A percentile compares a stretch with the other conserved stretches of the same genome.
phyloP scores from a whole-genome alignment of 1,140 invertebrate species.

The Riptortus pedestris region DNA sequence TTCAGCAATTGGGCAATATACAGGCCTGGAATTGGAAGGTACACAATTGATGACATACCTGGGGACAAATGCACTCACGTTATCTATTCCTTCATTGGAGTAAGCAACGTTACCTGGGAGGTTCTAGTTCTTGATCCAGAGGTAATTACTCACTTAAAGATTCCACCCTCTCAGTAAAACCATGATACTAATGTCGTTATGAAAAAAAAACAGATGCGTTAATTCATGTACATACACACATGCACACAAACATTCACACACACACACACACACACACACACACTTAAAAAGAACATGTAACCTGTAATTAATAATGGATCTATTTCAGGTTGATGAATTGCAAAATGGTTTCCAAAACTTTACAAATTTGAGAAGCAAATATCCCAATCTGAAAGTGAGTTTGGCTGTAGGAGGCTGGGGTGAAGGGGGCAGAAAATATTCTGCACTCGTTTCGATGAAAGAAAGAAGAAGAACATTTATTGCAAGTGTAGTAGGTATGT shows the following conservation, averaged over 20 bases:
- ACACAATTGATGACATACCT: conserved; percentile 71
- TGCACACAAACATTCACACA: too few species aligned
- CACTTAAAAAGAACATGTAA: too few species aligned
- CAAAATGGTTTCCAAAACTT: conserved; percentile 74
- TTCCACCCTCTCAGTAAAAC: too few species aligned
- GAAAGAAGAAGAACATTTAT: conserved; percentile 59
- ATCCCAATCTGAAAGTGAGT: conserved; percentile 63
- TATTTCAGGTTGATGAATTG: conserved; percentile 61
- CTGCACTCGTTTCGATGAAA: conserved; percentile 59
- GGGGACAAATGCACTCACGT: conserved; percentile 74
- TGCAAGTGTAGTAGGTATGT: conserved; percentile 56
- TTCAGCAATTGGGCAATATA: conserved; percentile 90
- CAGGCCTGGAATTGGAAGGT: conserved; percentile 65
- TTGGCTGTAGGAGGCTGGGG: conserved; percentile 81
- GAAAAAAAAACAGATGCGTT: too few species aligned
- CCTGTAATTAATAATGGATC: too few species aligned
- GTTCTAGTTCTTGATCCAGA: conserved; percentile 70
- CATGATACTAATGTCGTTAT: too few species aligned
- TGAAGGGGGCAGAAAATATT: conserved; percentile 77
- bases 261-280: too few species aligned
- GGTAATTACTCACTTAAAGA: too few species aligned
- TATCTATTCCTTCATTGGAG: conserved; percentile 83
- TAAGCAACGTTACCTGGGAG: conserved; percentile 64
- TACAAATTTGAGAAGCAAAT: conserved; percentile 54
- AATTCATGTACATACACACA: too few species aligned